Base-by-base conservation (phyloP, 2,888 invertebrate genomes). In the Trissonchulus latispiculum region DNA sequence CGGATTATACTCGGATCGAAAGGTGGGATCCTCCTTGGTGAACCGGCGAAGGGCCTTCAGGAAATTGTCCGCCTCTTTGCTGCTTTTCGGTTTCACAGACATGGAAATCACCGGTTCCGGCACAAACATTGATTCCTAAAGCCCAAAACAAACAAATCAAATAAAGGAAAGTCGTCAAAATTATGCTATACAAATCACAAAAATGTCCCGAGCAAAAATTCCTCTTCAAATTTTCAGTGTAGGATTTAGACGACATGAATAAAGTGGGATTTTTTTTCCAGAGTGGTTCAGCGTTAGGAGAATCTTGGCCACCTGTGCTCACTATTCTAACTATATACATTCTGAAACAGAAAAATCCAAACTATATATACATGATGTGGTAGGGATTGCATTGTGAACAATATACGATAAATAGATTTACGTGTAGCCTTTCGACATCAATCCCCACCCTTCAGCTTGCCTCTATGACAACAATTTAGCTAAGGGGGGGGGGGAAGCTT, bases 21-120 rank as follows among this genome's bases (percentile, higher is more conserved):
- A 97, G 61, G 97, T 97, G 0, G 97, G 99, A 86, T 99, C 99
- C 86, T 99, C 99, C 85, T 95, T 95, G 0, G 95, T 95, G 83
- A 99, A 99, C 82, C 95, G 88, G 28, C 83, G 83, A 33, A 99
- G 88, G 62, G 91, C 99, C 84, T 97, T 97, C 0, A 94, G 90
- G 84, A 99, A 99, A 81, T 91, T 92, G 80, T 97, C 97, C 37
- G 92, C 78, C 70, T 81, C 80, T 72, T 80, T 82, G 32, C 77
- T 74, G 75, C 80, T 78, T 18, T 79, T 74, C 23, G 81, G 80
- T 74, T 80, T 81, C 75, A 99, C 95, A 0, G 97, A 89, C 97
- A 99, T 97, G 0, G 97, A 96, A 0, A 99, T 93, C 0, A 99
- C 99, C 0, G 99, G 94, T 75, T 99, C 97, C 0, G 99, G 93